Evolutionary conservation across 2,797 vertebrate genomes (phyloP), one percentile per base, ranked within the genome.

Genomic region (Enteromius argenteus): DNA sequence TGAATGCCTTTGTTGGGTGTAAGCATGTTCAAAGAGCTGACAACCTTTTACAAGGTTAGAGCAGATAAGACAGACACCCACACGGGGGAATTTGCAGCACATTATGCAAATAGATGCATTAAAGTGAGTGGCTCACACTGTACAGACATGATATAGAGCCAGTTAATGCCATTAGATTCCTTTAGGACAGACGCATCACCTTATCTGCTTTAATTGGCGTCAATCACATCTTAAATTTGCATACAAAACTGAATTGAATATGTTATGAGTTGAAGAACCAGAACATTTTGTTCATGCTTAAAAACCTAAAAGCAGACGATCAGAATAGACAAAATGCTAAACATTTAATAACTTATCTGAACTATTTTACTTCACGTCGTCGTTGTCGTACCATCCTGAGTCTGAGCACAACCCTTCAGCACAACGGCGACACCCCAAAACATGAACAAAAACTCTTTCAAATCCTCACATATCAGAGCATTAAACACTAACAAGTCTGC

Each of bases 81-180:
- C 64, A 42, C 44, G 19, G 79, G 64, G 71, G 78, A 86, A 73
- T 72, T 86, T 23, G 14, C 39, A 42, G 66, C 21, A 77, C 23
- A 78, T 81, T 81, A 86, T 84, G 80, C 84, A 86, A 81, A 84
- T 79, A 5, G n/a, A 15, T 84, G 21, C 66, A 78, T 86, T 81
- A 81, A 35, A 64, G 49, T 30, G 27, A 66, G 53, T 17, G 60
- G 23, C 37, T 83, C 6, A 71, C 58, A 77, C 72, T 74, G 81
- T 66, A 80, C 44, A 23, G 49, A 77, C 35, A 72, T 60, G 32
- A 56, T 69, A 72, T 64, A 46, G 27, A 83, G 71, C 62, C 42
- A 58, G 69, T 74, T 67, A 64, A 85, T 85, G 72, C 1, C 30
- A 74, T 81, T 86, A 5, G 13, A n/a, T 84, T 86, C 49, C 72